Percentiles rank a stretch among this genome's conserved stretches.
These are phyloP conservation scores for Liopterus haemorrhoidalis DNA, from an alignment of 2,888 invertebrate genomes.

Conservation along the genomic window DNA sequence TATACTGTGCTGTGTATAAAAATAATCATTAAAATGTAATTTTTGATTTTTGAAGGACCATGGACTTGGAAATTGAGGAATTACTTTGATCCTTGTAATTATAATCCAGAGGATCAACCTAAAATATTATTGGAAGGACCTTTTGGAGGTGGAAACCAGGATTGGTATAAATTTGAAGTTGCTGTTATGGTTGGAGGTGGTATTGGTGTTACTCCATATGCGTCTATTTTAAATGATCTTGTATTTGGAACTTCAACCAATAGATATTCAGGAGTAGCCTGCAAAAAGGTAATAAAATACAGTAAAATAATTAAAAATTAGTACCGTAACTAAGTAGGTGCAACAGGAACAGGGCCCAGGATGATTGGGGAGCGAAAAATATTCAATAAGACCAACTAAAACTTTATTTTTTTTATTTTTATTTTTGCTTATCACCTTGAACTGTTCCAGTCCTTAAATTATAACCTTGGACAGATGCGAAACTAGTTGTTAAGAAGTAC, in stretches of 20 bases:
- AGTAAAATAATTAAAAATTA: too few species aligned
- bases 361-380: too few species aligned
- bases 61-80: conserved; percentile 97
- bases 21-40: not conserved
- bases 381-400: too few species aligned
- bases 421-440: too few species aligned
- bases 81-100: conserved; percentile 90
- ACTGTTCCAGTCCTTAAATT: too few species aligned
- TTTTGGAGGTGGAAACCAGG: conserved; percentile 95
- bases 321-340: too few species aligned
- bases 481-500: not conserved
- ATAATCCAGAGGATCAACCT: conserved; percentile 77
- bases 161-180: conserved; percentile 97
- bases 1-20: too few species aligned
- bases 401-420: too few species aligned
- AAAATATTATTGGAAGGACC: conserved; percentile 90
- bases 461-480: too few species aligned
- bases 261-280: conserved; percentile 92
- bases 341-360: too few species aligned
- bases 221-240: conserved; percentile 91
- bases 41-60: conserved; percentile 54
- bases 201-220: conserved; percentile 95
- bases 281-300: conserved; percentile 84
- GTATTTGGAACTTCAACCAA: conserved; percentile 95
- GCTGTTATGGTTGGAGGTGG: conserved; percentile 98